Conservation (phyloP, 2,888 invertebrate genomes). For the Leptopilina syphax region DNA sequence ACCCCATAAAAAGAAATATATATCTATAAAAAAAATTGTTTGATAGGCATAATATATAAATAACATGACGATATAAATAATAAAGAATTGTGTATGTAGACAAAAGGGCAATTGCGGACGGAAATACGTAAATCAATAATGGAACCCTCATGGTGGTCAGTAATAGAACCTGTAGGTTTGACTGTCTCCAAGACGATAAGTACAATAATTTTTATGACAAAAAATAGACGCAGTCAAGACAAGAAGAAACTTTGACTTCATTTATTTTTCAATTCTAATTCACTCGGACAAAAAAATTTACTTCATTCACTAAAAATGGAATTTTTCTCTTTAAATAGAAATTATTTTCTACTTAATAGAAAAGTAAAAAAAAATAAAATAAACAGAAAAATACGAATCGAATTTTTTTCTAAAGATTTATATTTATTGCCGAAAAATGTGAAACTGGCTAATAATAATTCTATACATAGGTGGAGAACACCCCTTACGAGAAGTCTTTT, state of each 20-base stretch:
- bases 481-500: not conserved
- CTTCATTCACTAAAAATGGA: no score
- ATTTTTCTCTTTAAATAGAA: no score
- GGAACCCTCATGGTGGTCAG: conserved; percentile 20
- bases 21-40: no score
- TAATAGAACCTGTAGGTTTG: conserved; percentile 7
- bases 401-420: no score
- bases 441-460: no score
- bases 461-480: not conserved
- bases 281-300: no score
- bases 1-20: no score
- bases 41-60: not conserved
- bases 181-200: not conserved
- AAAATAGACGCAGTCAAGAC: not conserved
- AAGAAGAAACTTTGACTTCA: not conserved
- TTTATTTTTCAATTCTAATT: no score
- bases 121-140: conserved; percentile 30
- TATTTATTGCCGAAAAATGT: no score
- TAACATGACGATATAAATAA: conserved; percentile 12
- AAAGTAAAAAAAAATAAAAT: no score
- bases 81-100: conserved; percentile 10
- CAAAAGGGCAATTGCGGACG: conserved; percentile 1
- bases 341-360: no score
- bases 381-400: no score
- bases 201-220: conserved; percentile 5